Base-by-base conservation (phyloP, 2,113 vertebrate species). In the Thomomys bottae region DNA sequence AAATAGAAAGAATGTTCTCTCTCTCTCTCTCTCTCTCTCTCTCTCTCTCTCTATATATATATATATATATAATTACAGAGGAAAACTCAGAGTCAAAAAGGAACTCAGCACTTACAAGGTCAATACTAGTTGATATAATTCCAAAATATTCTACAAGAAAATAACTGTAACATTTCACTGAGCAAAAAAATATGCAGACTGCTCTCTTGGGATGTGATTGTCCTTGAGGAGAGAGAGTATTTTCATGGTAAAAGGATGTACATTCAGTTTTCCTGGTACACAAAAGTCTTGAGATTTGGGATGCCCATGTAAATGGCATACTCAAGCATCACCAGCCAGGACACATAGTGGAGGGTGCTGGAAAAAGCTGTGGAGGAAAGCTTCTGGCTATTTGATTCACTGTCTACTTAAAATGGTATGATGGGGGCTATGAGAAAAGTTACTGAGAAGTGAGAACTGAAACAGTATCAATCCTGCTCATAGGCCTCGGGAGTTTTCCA, bases 31-130 rank as follows among this genome's bases (percentile, higher is more conserved):
- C n/a, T n/a, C n/a, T n/a, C n/a, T n/a, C n/a, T n/a, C n/a, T n/a
- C n/a, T n/a, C n/a, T n/a, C n/a, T n/a, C n/a, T n/a, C n/a, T n/a
- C n/a, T n/a, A n/a, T n/a, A n/a, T 54, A 17, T 15, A 54, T 17
- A 54, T 17, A 15, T 17, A 17, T 54, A 54, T 45, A 42, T 90
- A 88, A 96, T 61, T 88, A 42, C 26, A 67, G 83, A 90, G 79
- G 78, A 6, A 20, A 70, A 92, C 80, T 86, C 78, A 93, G 76
- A 92, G 72, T 86, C 90, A 94, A 63, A 91, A 92, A 91, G 57
- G 92, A 97, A 82, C 86, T 96, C 15, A 23, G 68, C 80, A 78
- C 84, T 93, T 87, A 86, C 40, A 96, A 91, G 93, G 93, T 95
- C 95, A 90, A 32, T 88, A 81, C 76, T 81, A 88, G 84, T 82